These are phyloP conservation scores for Platycheirus albimanus DNA, from an alignment of 2,888 invertebrate genomes.

Conservation along the genomic window DNA sequence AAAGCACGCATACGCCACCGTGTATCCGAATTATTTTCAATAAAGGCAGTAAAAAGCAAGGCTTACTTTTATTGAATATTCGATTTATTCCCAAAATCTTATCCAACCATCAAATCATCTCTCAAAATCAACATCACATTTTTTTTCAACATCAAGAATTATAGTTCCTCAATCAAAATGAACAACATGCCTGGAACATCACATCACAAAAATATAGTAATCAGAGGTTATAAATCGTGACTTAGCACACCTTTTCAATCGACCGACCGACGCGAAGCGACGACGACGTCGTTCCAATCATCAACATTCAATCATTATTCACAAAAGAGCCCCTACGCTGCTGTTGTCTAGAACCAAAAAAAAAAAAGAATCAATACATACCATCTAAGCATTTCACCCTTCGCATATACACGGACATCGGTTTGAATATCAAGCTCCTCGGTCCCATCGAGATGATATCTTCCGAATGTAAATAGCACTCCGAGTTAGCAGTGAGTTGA, in stretches of 20 bases:
- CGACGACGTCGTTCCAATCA: conserved; percentile 8
- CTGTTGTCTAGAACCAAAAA: no score
- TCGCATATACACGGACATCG: conserved; percentile 89
- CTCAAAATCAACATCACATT: background rate
- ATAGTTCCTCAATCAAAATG: background rate
- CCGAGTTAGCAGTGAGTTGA: conserved; percentile 77
- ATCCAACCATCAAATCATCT: background rate
- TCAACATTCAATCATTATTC: conserved; percentile 44
- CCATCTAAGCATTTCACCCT: conserved; percentile 92
- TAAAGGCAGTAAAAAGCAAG: background rate
- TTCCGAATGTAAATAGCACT: conserved; percentile 91
- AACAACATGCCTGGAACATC: background rate
- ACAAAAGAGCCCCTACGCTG: background rate
- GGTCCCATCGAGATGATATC: conserved; percentile 92
- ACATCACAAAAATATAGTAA: no score
- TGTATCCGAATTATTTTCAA: background rate
- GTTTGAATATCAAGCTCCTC: conserved; percentile 85
- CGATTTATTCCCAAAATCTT: background rate
- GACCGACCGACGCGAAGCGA: no score
- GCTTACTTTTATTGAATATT: background rate
- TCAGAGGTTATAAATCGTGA: conserved; percentile 48
- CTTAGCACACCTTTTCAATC: conserved; percentile 41
- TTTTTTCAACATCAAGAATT: background rate
- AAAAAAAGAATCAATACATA: conserved; percentile 82
- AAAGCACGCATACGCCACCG: conserved; percentile 9